Conservation (phyloP, 2,113 vertebrate species). For the Candoia aspera region DNA sequence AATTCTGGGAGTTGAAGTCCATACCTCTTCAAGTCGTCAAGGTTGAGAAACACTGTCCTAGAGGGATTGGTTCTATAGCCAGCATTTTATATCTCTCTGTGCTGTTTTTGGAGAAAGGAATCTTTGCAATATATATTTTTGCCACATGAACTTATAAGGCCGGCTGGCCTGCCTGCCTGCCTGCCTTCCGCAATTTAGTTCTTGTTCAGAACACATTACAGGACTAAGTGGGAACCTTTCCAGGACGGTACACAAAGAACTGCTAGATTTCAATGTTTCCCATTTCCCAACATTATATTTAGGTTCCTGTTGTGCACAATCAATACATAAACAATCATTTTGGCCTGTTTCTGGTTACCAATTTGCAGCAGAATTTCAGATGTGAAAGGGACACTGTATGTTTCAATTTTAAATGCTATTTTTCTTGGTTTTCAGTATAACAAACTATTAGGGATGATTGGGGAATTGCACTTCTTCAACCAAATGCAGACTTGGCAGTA, state of each 20-base stretch:
- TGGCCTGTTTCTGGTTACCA: slow-evolving; percentile 55
- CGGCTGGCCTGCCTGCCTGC: too few relatives aligned
- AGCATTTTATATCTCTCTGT: background rate
- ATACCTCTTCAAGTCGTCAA: too few relatives aligned
- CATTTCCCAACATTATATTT: slow-evolving; percentile 39
- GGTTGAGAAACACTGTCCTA: background rate
- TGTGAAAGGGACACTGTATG: slow-evolving; percentile 33
- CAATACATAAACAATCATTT: slow-evolving; percentile 42
- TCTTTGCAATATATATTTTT: background rate
- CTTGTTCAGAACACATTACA: slow-evolving; percentile 49
- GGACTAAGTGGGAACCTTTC: slow-evolving; percentile 39
- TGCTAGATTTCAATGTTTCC: slow-evolving; percentile 52
- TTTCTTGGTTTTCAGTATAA: slow-evolving; percentile 31
- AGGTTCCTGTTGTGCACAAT: slow-evolving; percentile 47
- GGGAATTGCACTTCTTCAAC: slow-evolving; percentile 19
- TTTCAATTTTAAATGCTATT: slow-evolving; percentile 35
- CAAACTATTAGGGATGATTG: slow-evolving; percentile 49
- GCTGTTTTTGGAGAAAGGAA: background rate
- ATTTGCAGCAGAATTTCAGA: slow-evolving; percentile 40
- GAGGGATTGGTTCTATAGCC: background rate
- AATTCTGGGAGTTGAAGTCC: too few relatives aligned
- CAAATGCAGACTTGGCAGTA: slow-evolving; percentile 20
- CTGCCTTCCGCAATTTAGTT: background rate
- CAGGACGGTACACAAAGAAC: slow-evolving; percentile 38
- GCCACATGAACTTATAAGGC: background rate